Evolutionary conservation across 1,140 invertebrate species (phyloP), one percentile per base, ranked within the genome.

Genomic region (Heliothis virescens): DNA sequence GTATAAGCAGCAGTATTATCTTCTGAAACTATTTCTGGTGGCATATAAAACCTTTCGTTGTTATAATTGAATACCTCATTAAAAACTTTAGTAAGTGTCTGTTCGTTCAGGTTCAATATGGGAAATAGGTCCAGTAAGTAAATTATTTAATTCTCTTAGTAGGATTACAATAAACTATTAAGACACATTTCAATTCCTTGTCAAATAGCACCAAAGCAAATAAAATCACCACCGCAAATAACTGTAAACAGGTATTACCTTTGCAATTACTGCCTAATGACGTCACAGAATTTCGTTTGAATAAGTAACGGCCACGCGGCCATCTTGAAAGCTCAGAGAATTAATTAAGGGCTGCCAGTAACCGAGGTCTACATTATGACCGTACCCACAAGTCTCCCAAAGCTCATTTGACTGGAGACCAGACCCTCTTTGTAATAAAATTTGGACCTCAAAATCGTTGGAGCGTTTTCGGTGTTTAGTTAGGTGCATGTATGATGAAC

Each of bases 301-400:
- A 73, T 34, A 29, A 15, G 29, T 41, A 57, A 47, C 60, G 21
- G 18, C 67, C 18, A 21, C 26, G 16, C 34, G 15, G 59, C 15
- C 50, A 73, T 72, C 67, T 79, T 34, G 50, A 59, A 63, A 72
- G 69, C 57, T 57, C n/a, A 60, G 77, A 71, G 72, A 79, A 82
- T 82, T 82, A 82, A 82, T 82, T 79, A 82, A 82, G 53, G 53
- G 53, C 12, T 9, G 16, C 52, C 48, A 60, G 21, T 47, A 75
- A 76, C 74, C 77, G 81, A 55, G 29, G 63, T 65, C 52, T 41
- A 47, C 77, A 79, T 82, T 79, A 82, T 63, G 72, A 47, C 62
- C 18, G 73, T 18, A 57, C 67, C 73, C 29, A 7, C 59, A 57
- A 81, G 29, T 55, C 48, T 60, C 18, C 15, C 18, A 67, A 81